Base-by-base conservation (phyloP, 2,113 vertebrate genomes). In the Channa maculata region DNA sequence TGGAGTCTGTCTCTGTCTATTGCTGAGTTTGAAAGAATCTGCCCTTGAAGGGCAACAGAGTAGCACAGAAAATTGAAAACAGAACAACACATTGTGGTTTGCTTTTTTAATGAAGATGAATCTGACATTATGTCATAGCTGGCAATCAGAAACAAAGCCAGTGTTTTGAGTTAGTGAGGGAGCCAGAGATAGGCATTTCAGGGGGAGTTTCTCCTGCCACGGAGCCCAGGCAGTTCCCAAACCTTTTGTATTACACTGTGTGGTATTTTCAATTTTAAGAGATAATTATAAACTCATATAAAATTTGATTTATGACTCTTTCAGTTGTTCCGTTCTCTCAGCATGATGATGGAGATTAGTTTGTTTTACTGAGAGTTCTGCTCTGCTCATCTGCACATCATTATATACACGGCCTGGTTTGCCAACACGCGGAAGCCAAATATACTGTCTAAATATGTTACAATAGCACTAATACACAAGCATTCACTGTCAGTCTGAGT, bases 131-230 rank as follows among this genome's bases (percentile, higher is more conserved):
- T 79, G 83, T 86, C 86, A 88, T 77, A 36, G 66, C 54, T 91
- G 83, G 80, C 79, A 87, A 48, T 72, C 54, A 7, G 54, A 72
- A 81, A 83, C 71, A 74, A 65, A 88, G 58, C 62, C 77, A 68
- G 77, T 86, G 86, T 89, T 91, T 80, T 68, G 74, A 84, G 85
- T 88, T 89, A 80, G 75, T 6, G 54, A 79, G 38, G 46, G 63
- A 74, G 76, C 67, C 36, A 71, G 48, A 83, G 83, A 77, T 71
- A 64, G 64, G 82, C 84, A 80, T 86, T 82, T 82, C 79, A 81
- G 76, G 68, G 65, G 75, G 80, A 82, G 85, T 79, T 83, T 77
- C 38, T 86, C 43, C 76, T 7, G 68, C 79, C 79, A 79, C 72
- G 51, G 82, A 69, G 78, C 80, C 62, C 38, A 41, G 57, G 70